Evolutionary conservation across 2,113 vertebrate species (phyloP).

Genomic region (Nothocercus nigrocapillus): DNA sequence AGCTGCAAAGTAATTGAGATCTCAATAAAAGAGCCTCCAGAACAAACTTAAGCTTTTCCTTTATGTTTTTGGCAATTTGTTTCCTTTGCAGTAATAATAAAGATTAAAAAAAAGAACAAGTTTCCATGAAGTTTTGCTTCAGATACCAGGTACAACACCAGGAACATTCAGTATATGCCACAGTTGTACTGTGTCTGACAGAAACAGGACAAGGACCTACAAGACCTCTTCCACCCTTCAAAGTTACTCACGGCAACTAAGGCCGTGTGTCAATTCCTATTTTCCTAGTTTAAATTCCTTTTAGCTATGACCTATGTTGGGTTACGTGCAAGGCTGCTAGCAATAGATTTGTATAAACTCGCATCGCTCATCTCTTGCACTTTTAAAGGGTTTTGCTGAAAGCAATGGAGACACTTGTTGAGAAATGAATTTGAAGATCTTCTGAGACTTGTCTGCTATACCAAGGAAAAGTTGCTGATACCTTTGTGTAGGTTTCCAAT

Average conservation of each 20-base stretch:
- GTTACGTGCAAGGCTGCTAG: background rate
- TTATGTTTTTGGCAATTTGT: background rate
- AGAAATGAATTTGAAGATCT: background rate
- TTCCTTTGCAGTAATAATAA: background rate
- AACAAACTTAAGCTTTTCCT: background rate
- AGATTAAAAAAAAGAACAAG: background rate
- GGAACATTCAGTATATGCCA: background rate
- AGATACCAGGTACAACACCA: background rate
- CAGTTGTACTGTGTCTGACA: background rate
- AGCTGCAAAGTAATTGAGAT: background rate
- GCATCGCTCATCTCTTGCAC: background rate
- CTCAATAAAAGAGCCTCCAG: background rate
- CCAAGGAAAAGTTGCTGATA: background rate
- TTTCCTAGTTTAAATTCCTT: constrained; percentile 2
- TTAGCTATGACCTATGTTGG: background rate
- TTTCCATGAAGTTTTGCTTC: background rate
- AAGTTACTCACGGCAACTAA: background rate
- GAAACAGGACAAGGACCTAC: background rate
- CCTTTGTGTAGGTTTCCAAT: constrained; percentile 31
- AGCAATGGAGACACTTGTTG: background rate
- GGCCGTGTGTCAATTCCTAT: background rate
- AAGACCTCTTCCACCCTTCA: background rate
- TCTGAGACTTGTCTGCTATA: background rate
- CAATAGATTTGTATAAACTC: background rate
- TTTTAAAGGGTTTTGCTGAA: background rate